Base-by-base conservation (phyloP, 2,888 invertebrate species). In the Poecilus cupreus region DNA sequence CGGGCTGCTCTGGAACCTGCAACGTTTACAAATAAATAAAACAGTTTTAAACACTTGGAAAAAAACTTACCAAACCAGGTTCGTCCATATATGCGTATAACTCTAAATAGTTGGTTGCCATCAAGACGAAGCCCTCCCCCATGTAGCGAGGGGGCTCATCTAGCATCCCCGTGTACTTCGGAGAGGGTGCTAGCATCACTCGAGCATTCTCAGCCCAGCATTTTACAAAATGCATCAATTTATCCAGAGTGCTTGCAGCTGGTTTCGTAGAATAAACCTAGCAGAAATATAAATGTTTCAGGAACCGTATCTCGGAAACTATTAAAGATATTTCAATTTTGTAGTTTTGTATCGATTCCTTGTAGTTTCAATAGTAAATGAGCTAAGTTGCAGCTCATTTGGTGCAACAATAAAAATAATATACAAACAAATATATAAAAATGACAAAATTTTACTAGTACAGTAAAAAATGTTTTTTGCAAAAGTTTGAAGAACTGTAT, bases 41-140 rank as follows among this genome's bases (percentile, higher is more conserved):
- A 37, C 37, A 37, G 37, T 6, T 37, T 10, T 37, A 37, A 10
- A 37, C 37, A 37, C 10, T 37, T 37, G 5, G 10, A 37, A 10
- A 37, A 49, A 13, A 16, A 54, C 60, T 60, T 68, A 68, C 64
- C 39, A 83, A 85, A 91, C 98, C 98, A 75, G 98, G 95, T 88
- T 98, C 97, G 89, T 99, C 99, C 96, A 98, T 97, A 87, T 98
- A 98, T 89, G 97, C 98, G 89, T 98, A 98, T 22, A 98, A 91
- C 88, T 98, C 97, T 85, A 98, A 94, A 87, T 96, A 95, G 87
- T 98, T 98, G 1, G 98, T 97, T 87, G 98, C 98, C 91, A 99
- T 94, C 8, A 99, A 94, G 0, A 98, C 98, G 90, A 99, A 99
- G 0, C 98, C 99, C 90, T 98, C 98, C 3, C 99, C 99, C 98